Percentiles rank a stretch among this genome's conserved stretches.
phyloP scores from a whole-genome alignment of 1,140 invertebrate species.

The roundworm (Caenorhabditis elegans) region DNA sequence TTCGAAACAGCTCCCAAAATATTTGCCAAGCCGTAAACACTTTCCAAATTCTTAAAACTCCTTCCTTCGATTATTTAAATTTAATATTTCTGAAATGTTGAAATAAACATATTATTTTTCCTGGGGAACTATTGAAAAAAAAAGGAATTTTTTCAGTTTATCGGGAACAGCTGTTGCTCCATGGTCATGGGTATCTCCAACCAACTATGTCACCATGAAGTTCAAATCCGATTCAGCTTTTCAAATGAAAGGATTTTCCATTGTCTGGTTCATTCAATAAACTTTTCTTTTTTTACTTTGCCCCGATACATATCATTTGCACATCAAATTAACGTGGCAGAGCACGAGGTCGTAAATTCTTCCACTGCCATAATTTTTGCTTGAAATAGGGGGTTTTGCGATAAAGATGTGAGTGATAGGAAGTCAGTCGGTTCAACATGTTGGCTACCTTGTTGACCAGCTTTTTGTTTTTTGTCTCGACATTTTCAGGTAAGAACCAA shows the following conservation, averaged over 20 bases:
- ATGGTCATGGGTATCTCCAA: background rate
- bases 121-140: too few relatives aligned
- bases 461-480: background rate
- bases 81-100: too few relatives aligned
- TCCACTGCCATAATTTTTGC: too few relatives aligned
- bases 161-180: background rate
- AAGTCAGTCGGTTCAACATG: background rate
- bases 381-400: too few relatives aligned
- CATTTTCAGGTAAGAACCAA: background rate
- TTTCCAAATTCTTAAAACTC: too few relatives aligned
- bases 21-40: too few relatives aligned
- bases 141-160: background rate
- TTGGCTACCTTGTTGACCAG: background rate
- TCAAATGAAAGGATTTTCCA: background rate
- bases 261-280: background rate
- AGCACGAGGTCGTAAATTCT: slow-evolving; percentile 9
- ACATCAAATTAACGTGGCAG: background rate
- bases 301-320: background rate
- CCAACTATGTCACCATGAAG: background rate
- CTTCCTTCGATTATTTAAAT: too few relatives aligned
- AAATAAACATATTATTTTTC: too few relatives aligned
- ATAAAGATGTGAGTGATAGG: background rate
- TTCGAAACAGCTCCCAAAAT: too few relatives aligned
- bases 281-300: background rate
- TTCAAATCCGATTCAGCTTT: background rate